Conservation (phyloP, 2,113 vertebrate genomes). For the Sphyrna mokarran region DNA sequence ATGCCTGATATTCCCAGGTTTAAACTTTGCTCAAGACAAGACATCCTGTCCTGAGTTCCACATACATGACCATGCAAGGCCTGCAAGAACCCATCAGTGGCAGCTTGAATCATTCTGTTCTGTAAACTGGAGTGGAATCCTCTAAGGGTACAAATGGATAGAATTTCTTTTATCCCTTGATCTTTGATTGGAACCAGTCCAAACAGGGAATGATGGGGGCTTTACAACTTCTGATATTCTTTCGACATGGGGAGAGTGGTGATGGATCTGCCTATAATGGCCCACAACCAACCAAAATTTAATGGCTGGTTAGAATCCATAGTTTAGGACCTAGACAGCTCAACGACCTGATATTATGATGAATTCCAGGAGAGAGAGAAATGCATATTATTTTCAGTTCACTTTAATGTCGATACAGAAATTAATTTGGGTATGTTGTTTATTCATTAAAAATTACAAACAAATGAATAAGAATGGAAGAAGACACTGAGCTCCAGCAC, state of each 20-base stretch:
- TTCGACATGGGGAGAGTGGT: not conserved
- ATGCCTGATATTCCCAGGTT: not conserved
- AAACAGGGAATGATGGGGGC: not conserved
- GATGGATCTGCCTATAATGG: not conserved
- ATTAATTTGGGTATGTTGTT: too few species aligned
- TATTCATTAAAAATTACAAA: too few species aligned
- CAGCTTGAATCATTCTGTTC: not conserved
- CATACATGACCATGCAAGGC: not conserved
- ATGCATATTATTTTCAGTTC: not conserved
- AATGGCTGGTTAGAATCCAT: not conserved
- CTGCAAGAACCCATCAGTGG: not conserved
- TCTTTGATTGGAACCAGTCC: not conserved
- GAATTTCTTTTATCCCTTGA: not conserved
- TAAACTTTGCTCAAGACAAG: not conserved
- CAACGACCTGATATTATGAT: not conserved
- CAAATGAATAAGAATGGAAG: too few species aligned
- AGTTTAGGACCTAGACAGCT: not conserved
- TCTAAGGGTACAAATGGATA: not conserved
- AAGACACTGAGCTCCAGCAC: too few species aligned
- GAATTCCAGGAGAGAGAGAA: not conserved
- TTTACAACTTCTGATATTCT: not conserved
- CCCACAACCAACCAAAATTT: not conserved
- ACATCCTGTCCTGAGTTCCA: not conserved
- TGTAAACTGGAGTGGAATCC: not conserved
- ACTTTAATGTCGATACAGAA: too few species aligned